Evolutionary conservation across 2,113 vertebrate species (phyloP).

Genomic region (Mesocricetus auratus): DNA sequence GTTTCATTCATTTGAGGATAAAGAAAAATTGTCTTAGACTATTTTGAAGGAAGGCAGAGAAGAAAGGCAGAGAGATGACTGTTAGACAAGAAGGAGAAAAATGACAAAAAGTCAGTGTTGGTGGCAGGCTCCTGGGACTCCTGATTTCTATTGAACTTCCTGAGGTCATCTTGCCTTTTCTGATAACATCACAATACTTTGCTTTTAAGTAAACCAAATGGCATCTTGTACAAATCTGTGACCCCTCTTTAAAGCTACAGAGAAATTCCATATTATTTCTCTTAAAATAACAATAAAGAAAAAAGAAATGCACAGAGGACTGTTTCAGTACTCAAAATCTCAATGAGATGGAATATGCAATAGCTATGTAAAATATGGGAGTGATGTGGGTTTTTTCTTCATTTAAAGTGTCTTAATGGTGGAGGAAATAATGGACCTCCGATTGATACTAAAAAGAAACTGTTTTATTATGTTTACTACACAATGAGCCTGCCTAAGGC

Average conservation of each 20-base stretch:
- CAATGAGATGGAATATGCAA: conserved; percentile 47
- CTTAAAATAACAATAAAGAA: conserved; percentile 30
- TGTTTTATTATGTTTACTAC: conserved; percentile 83
- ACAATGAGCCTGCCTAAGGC: conserved; percentile 77
- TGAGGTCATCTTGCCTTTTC: background rate
- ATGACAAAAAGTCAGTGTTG: background rate
- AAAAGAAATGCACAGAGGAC: background rate
- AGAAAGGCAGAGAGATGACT: background rate
- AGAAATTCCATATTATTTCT: conserved; percentile 1
- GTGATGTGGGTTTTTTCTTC: conserved; percentile 54
- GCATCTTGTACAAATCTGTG: background rate
- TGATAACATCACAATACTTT: conserved; percentile 25
- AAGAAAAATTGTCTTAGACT: background rate
- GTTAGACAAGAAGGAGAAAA: background rate
- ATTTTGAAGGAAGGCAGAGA: background rate
- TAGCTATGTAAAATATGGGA: conserved; percentile 43
- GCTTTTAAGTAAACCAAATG: conserved; percentile 48
- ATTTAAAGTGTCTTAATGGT: conserved; percentile 70
- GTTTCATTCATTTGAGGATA: conserved; percentile 17
- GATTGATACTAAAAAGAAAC: conserved; percentile 76
- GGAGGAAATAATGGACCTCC: conserved; percentile 65
- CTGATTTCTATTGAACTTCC: background rate
- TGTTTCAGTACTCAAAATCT: conserved; percentile 50
- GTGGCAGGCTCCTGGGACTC: background rate
- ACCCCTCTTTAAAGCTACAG: conserved; percentile 2